Percentiles rank a stretch among this genome's conserved stretches.
Conservation (phyloP, 2,888 invertebrate genomes). For the Serripes groenlandicus region DNA sequence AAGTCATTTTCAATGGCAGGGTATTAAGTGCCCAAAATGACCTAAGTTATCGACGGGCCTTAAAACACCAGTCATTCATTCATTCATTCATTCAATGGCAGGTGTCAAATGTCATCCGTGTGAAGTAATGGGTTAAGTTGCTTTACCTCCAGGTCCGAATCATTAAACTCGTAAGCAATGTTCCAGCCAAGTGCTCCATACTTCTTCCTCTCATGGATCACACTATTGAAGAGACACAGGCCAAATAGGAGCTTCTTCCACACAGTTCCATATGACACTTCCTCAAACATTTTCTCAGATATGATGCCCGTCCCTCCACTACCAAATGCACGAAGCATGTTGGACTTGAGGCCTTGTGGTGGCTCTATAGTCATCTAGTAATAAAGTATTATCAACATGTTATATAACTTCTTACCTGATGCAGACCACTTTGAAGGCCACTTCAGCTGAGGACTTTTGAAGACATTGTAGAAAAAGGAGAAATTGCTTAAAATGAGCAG, state of each 20-base stretch:
- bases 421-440: not conserved
- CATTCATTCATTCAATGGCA: no score
- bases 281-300: conserved; percentile 82
- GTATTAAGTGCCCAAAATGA: no score
- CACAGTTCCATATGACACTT: conserved; percentile 68
- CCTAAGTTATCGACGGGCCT: no score
- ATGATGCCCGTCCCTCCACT: conserved; percentile 83
- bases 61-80: no score
- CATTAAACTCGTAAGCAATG: conserved; percentile 86
- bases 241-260: conserved; percentile 85
- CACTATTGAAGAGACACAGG: conserved; percentile 86
- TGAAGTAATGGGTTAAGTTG: no score
- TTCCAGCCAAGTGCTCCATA: conserved; percentile 86
- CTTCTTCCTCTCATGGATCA: conserved; percentile 86
- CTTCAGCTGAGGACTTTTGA: not conserved
- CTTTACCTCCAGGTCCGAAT: conserved; percentile 86
- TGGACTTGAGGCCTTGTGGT: conserved; percentile 85
- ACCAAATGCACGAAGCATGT: conserved; percentile 84
- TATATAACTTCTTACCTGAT: no score
- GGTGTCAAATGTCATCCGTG: no score
- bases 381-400: no score
- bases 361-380: conserved; percentile 86
- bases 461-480: no score
- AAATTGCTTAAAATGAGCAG: no score
- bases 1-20: no score